Conservation (phyloP, 2,797 vertebrate genomes). For the Ceryle rudis region DNA sequence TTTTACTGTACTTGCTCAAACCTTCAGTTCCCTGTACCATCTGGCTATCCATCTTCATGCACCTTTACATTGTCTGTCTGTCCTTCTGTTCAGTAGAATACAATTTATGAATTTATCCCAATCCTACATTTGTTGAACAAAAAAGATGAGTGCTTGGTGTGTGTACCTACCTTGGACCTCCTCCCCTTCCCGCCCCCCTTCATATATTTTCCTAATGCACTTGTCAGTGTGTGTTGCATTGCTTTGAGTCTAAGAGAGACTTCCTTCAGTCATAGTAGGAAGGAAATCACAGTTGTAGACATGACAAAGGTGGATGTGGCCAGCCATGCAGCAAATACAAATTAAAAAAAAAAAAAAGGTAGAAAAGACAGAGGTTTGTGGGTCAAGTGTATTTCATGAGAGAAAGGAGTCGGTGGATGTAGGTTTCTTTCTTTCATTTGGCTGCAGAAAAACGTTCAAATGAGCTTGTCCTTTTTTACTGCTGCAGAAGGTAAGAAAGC, state of each 20-base stretch:
- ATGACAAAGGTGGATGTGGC: conserved; percentile 74
- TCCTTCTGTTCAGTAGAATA: background rate
- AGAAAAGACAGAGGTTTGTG: conserved; percentile 60
- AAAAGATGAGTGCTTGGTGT: background rate
- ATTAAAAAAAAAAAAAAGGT: conserved; percentile 27
- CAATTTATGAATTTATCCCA: background rate
- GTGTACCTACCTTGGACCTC: background rate
- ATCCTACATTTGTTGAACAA: background rate
- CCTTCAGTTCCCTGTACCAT: background rate
- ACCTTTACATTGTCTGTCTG: background rate
- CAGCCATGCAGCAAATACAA: conserved; percentile 74
- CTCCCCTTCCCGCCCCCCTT: background rate
- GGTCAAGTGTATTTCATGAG: conserved; percentile 50
- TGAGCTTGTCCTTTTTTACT: conserved; percentile 64
- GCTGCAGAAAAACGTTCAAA: background rate
- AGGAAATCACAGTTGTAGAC: conserved; percentile 57
- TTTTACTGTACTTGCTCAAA: background rate
- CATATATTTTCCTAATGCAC: background rate
- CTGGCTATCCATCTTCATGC: background rate
- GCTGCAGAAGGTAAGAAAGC: conserved; percentile 65
- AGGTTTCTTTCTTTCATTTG: conserved; percentile 19
- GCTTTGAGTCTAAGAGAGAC: conserved; percentile 9
- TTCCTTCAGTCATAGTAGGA: conserved; percentile 57
- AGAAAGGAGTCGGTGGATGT: background rate
- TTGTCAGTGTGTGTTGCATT: conserved; percentile 41